Evolutionary conservation across 1,140 invertebrate species (phyloP).

Genomic region (Thrips palmi): DNA sequence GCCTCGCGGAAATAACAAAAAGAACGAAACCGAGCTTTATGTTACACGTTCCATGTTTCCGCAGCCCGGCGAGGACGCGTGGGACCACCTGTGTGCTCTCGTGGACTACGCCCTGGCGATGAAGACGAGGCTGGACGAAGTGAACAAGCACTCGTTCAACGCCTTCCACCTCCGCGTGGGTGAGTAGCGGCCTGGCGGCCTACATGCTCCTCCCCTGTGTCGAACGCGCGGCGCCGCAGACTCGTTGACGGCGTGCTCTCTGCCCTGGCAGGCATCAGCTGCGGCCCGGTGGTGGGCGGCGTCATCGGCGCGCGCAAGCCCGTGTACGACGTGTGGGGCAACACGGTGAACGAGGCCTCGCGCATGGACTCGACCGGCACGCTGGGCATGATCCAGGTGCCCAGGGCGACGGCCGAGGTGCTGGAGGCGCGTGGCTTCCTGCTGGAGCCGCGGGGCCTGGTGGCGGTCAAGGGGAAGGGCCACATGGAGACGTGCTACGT

Average conservation of each 20-base stretch:
- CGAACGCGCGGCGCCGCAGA: too few relatives aligned
- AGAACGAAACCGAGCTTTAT: not conserved
- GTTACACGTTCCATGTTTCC: slow-evolving; percentile 14
- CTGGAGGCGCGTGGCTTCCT: slow-evolving; percentile 49
- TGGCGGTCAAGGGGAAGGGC: slow-evolving; percentile 88
- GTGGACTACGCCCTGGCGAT: slow-evolving; percentile 92
- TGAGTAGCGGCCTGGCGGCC: slow-evolving; percentile 18
- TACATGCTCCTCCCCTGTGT: too few relatives aligned
- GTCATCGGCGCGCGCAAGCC: slow-evolving; percentile 95
- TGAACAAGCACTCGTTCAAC: slow-evolving; percentile 95
- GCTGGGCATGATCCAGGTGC: slow-evolving; percentile 75
- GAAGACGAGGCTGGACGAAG: slow-evolving; percentile 69
- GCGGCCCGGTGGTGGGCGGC: slow-evolving; percentile 86
- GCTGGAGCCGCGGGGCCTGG: slow-evolving; percentile 54
- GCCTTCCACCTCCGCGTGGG: slow-evolving; percentile 89
- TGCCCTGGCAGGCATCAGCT: slow-evolving; percentile 53
- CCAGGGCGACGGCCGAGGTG: slow-evolving; percentile 63
- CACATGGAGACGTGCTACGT: slow-evolving; percentile 90
- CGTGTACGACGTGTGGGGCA: slow-evolving; percentile 97
- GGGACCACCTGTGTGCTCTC: slow-evolving; percentile 63
- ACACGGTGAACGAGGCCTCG: slow-evolving; percentile 89
- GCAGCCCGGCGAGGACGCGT: slow-evolving; percentile 32
- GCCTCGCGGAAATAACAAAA: not conserved
- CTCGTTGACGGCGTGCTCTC: too few relatives aligned
- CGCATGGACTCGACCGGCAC: slow-evolving; percentile 82